Evolutionary conservation across 2,888 invertebrate species (phyloP).

Genomic region (Megastigmus dorsalis): DNA sequence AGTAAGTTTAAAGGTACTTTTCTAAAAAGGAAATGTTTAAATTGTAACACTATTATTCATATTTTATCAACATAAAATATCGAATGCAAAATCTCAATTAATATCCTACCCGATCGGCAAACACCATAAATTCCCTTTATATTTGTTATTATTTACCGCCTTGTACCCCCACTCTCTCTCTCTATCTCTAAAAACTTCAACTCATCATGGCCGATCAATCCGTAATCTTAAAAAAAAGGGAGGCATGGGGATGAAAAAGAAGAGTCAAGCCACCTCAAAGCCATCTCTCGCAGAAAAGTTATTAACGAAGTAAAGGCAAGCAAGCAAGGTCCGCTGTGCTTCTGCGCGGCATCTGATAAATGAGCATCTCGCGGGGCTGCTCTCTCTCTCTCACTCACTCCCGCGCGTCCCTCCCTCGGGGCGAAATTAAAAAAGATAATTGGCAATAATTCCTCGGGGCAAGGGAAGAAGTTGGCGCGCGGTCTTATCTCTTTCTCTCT

Average conservation of each 20-base stretch:
- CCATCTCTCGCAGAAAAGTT: slow-evolving; percentile 1
- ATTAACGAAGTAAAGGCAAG: not conserved
- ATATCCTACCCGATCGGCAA: too few species aligned
- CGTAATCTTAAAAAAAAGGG: not conserved
- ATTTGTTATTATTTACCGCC: too few species aligned
- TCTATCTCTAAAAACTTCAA: too few species aligned
- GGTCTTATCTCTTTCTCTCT: slow-evolving; percentile 40
- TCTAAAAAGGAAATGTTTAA: too few species aligned
- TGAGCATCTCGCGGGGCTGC: slow-evolving; percentile 23
- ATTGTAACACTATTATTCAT: too few species aligned
- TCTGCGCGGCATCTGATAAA: slow-evolving; percentile 32
- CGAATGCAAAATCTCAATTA: too few species aligned
- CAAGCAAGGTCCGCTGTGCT: not conserved
- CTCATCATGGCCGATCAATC: not conserved
- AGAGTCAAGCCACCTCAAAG: not conserved
- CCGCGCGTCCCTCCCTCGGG: not conserved
- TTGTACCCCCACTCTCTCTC: too few species aligned
- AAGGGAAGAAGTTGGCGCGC: slow-evolving; percentile 12
- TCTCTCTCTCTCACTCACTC: not conserved
- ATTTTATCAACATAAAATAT: too few species aligned
- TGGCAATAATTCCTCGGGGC: slow-evolving; percentile 53
- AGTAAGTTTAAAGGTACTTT: too few species aligned
- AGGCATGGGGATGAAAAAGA: too few species aligned
- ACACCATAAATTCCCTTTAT: too few species aligned
- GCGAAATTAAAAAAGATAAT: slow-evolving; percentile 56